Base-by-base conservation (phyloP, 2,888 invertebrate species). In the Cataglyphis rosenhaueri region DNA sequence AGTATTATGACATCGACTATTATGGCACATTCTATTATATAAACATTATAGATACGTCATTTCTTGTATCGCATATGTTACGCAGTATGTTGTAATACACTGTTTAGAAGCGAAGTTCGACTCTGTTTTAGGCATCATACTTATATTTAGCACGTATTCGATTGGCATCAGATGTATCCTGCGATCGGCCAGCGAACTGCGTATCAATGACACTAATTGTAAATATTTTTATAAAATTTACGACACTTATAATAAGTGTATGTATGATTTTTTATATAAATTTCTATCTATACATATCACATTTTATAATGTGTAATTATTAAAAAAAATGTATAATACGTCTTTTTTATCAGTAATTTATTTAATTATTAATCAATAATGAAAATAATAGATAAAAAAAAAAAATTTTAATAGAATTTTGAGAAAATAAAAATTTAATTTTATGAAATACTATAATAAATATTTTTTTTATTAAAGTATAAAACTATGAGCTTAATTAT, bases 91-190 rank as follows among this genome's bases (percentile, higher is more conserved):
- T 84, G 79, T 82, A 81, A 73, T 76, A 84, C 84, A 84, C 74
- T 83, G 87, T 90, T 87, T 75, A 70, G 84, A 89, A 85, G 78
- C 73, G 68, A 62, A 21, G 38, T 61, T 38, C 55, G 61, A 59
- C 38, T 82, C 84, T 84, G 84, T 90, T 89, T 89, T 85, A 78
- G 79, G 78, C 81, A 79, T 75, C 74, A 82, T 84, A 86, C 76
- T 86, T 91, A 91, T 89, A 87, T 88, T 89, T 90, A 86, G 84
- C 83, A 59, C 12, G 64, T 71, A 81, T 83, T 84, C 82, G 82
- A 86, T 87, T 84, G 81, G 65, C 65, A 41, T 21, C 29, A 12
- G n/a, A 71, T 29, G 61, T n/a, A 52, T 70, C n/a, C 15, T 6
- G n/a, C 8, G 12, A 74, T 32, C 32, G 82, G 66, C 15, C 78